Percentiles rank a stretch among this genome's conserved stretches.
Evolutionary conservation across 2,888 invertebrate species (phyloP).

Genomic region (Ferrisia virgata): DNA sequence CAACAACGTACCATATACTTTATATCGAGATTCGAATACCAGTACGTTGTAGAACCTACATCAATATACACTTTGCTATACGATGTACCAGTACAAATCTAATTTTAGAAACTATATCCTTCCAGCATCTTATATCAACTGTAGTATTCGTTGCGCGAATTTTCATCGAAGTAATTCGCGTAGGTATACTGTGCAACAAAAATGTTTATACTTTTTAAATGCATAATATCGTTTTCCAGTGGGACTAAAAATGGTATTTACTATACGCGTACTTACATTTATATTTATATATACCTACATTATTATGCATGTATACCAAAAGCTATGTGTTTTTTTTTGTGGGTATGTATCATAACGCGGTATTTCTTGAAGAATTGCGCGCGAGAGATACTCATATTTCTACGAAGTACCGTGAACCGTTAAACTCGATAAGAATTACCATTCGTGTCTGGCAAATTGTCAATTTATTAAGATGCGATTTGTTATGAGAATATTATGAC

Average conservation of each 20-base stretch:
- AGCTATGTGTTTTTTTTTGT: no score
- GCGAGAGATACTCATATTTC: not conserved
- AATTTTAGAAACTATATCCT: not conserved
- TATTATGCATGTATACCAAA: not conserved
- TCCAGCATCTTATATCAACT: no score
- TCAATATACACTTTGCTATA: not conserved
- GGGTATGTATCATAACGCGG: not conserved
- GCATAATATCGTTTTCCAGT: not conserved
- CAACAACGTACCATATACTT: not conserved
- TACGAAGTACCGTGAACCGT: not conserved
- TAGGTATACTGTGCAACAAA: not conserved
- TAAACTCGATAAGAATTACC: not conserved
- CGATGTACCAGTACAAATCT: not conserved
- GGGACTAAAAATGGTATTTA: not conserved
- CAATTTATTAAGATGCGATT: constrained; percentile 9
- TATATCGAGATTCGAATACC: not conserved
- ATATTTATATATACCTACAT: not conserved
- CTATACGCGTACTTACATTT: not conserved
- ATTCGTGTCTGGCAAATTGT: not conserved
- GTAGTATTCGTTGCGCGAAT: no score
- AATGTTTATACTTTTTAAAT: not conserved
- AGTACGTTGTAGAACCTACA: no score
- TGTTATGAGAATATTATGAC: constrained; percentile 17
- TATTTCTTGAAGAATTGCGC: not conserved
- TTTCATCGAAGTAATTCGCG: no score